Evolutionary conservation across 2,797 vertebrate genomes (phyloP), one percentile per base, ranked within the genome.

Genomic region (Myoxocephalus aenaeus): DNA sequence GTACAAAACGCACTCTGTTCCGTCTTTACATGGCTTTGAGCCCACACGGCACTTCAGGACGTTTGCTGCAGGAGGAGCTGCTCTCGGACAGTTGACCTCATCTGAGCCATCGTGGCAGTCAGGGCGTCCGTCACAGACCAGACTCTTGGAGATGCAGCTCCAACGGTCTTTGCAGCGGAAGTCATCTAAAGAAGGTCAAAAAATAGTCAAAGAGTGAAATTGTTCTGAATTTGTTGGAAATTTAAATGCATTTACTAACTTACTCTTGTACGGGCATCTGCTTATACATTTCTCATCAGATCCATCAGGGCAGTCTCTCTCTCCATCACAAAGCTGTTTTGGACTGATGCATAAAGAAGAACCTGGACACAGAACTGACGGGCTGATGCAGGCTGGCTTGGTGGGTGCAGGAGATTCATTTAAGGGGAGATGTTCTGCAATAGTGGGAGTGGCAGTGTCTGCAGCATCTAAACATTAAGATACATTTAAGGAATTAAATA

Each of bases 251-350:
- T 32, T 32, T 5, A 32, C 3, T 42, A 5, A 42, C 80, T 75
- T 91, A 97, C 96, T 94, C 86, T 80, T 83, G 5, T 73, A 82
- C 15, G 84, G 90, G 48, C 96, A 97, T 75, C 73, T 70, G 50
- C 71, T 76, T 1, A 90, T 15, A 15, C 96, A 97, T 0, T 94
- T 90, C 82, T 97, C 96, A 70, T 97, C 96, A 1, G 91, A 96
- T 12, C 95, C 96, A 79, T 97, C 96, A 0, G 77, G 83, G 42
- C 96, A 97, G 89, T 97, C 96, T 20, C 25, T 87, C 12, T 89
- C 94, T 25, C 96, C 96, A 20, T 97, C 95, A 70, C 97, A 97
- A n/a, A 96, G 0, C 25, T 92, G 94, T 18, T 92, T 88, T 8
- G 69, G 81, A 13, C 81, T 86, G 54, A 97, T 83, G 0, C 96